Percentiles rank a stretch among this genome's conserved stretches.
Evolutionary conservation across 2,797 vertebrate genomes (phyloP).

Genomic region (Brachymystax lenok): DNA sequence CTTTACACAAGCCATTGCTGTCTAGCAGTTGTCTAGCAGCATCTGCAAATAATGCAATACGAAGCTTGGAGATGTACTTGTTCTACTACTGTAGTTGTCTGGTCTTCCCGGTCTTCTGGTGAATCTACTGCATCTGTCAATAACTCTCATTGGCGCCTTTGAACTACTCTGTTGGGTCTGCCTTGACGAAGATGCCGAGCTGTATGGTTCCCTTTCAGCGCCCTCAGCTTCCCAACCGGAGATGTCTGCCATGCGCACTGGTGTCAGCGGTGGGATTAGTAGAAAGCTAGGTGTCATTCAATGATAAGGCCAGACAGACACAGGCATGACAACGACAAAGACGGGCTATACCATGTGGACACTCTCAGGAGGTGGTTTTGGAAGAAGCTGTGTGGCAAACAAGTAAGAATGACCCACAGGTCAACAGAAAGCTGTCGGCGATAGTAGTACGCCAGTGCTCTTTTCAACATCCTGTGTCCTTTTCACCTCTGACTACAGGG

Average conservation of each 20-base stretch:
- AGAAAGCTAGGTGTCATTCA: constrained; percentile 1
- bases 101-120: background rate
- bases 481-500: background rate
- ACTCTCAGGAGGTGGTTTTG: background rate
- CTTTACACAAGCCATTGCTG: background rate
- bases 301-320: constrained; percentile 7
- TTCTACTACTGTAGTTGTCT: background rate
- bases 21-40: background rate
- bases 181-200: background rate
- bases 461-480: background rate
- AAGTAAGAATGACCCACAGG: background rate
- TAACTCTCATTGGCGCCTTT: constrained; percentile 17
- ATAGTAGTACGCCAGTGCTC: constrained; percentile 11
- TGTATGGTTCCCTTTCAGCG: background rate
- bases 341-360: background rate
- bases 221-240: background rate
- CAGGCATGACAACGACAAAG: too few relatives aligned
- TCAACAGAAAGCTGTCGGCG: background rate
- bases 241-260: background rate
- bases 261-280: constrained; percentile 1
- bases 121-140: constrained; percentile 3
- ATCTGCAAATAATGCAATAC: background rate
- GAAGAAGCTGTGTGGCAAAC: background rate
- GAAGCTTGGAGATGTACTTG: background rate
- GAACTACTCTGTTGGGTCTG: background rate